These are phyloP conservation scores for Drosophila athabasca DNA, from an alignment of 1,140 invertebrate genomes.

Conservation along the genomic window DNA sequence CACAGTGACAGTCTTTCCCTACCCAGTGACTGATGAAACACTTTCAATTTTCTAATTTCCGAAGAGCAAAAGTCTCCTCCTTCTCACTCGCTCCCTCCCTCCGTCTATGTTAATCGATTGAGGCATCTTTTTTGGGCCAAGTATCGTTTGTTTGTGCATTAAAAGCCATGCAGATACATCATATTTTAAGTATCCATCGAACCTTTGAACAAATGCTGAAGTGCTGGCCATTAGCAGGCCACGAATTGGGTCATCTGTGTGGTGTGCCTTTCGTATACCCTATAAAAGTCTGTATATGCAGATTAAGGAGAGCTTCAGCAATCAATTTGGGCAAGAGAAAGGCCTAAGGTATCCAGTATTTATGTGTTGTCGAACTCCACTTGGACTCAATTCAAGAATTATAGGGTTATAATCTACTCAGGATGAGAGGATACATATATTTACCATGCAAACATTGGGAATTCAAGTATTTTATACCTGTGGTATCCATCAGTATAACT, in stretches of 20 bases:
- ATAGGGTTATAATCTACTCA: too few species aligned
- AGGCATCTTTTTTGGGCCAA: background rate
- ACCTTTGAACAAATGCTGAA: constrained; percentile 21
- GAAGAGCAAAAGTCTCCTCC: background rate
- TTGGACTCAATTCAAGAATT: too few species aligned
- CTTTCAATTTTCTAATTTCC: constrained; percentile 39
- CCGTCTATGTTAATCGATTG: constrained; percentile 19
- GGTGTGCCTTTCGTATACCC: background rate
- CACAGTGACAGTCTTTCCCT: constrained; percentile 4
- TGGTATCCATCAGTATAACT: too few species aligned
- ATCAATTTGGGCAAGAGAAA: too few species aligned
- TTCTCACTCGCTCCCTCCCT: background rate
- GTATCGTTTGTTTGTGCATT: background rate
- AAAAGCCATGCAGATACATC: constrained; percentile 34
- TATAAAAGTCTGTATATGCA: too few species aligned
- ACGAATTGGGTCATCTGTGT: constrained; percentile 60
- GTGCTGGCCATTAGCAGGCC: constrained; percentile 50
- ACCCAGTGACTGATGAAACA: constrained; percentile 20
- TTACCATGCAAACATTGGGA: too few species aligned
- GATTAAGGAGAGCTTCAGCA: too few species aligned
- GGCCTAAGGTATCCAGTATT: too few species aligned
- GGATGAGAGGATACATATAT: too few species aligned
- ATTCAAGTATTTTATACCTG: too few species aligned
- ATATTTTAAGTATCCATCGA: constrained; percentile 48
- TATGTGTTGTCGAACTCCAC: too few species aligned